These are phyloP conservation scores for Drosophila arawakana DNA, from an alignment of 1,140 invertebrate genomes.

Conservation along the genomic window DNA sequence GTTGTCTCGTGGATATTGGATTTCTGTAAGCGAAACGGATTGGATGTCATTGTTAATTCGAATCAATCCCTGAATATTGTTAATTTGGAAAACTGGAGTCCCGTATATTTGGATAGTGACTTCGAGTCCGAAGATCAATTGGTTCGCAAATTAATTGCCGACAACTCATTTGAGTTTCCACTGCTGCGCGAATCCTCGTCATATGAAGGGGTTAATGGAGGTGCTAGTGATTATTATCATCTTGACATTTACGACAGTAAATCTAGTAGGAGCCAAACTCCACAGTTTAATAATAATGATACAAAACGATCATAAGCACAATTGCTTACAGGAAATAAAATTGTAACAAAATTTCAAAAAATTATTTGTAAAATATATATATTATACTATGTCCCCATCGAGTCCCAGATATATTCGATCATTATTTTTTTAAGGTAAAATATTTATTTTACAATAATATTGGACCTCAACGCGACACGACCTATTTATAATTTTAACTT, in stretches of 20 bases:
- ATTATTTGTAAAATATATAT: background rate
- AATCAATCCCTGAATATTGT: constrained; percentile 50
- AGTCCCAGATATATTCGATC: background rate
- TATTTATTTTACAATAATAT: constrained; percentile 31
- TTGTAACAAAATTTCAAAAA: background rate
- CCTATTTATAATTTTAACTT: constrained; percentile 36
- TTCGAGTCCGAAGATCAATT: constrained; percentile 47
- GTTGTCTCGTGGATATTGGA: constrained; percentile 91
- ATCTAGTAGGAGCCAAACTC: background rate
- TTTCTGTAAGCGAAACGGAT: constrained; percentile 49
- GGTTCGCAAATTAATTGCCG: constrained; percentile 58
- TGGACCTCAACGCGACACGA: constrained; percentile 24
- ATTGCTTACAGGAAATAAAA: background rate
- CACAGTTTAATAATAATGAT: constrained; percentile 14
- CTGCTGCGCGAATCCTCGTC: background rate
- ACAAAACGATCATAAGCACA: constrained; percentile 8
- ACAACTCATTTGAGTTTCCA: constrained; percentile 18
- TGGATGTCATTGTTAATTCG: constrained; percentile 49
- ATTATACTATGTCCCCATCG: background rate
- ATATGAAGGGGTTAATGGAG: constrained; percentile 7
- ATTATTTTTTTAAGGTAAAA: constrained; percentile 10
- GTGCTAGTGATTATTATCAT: constrained; percentile 24
- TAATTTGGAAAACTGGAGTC: constrained; percentile 53
- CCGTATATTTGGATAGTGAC: constrained; percentile 22
- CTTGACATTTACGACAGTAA: constrained; percentile 26